phyloP scores from a whole-genome alignment of 2,888 invertebrate species.

The Tetramorium bicarinatum region DNA sequence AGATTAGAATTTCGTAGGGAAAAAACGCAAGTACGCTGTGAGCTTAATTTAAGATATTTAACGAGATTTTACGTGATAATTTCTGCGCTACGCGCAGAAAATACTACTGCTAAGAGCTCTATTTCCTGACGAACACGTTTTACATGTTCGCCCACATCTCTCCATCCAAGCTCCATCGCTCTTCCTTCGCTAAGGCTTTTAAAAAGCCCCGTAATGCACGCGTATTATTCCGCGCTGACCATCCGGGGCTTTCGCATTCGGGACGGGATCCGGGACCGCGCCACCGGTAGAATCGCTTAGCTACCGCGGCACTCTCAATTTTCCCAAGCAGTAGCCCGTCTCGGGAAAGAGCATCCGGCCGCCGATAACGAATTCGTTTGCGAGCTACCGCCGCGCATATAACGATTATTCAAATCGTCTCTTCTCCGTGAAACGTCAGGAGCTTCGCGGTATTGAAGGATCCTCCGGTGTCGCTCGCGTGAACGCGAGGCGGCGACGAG shows the following conservation, averaged over 20 bases:
- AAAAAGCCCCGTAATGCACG: conserved; percentile 49
- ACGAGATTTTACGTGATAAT: conserved; percentile 19
- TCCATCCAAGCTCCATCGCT: neutral
- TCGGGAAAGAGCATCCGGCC: conserved; percentile 36
- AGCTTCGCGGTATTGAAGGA: conserved; percentile 58
- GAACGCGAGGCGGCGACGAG: neutral
- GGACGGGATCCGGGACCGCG: conserved; percentile 15
- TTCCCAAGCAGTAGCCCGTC: conserved; percentile 48
- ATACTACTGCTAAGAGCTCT: conserved; percentile 17
- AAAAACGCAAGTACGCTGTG: neutral
- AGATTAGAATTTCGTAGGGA: neutral
- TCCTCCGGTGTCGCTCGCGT: conserved; percentile 34
- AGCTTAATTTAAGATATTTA: conserved; percentile 2
- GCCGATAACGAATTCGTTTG: conserved; percentile 83
- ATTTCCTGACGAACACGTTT: conserved; percentile 6
- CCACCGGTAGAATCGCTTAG: conserved; percentile 34
- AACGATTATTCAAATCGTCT: conserved; percentile 85
- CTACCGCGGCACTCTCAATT: conserved; percentile 47
- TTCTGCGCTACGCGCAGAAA: conserved; percentile 9
- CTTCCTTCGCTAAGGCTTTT: conserved; percentile 27
- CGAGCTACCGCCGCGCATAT: conserved; percentile 83
- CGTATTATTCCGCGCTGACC: conserved; percentile 51
- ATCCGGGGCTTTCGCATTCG: conserved; percentile 42
- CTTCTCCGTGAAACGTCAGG: conserved; percentile 72
- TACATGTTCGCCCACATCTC: conserved; percentile 9